These are phyloP conservation scores for Psittacula echo DNA, from an alignment of 2,797 vertebrate genomes.

Conservation along the genomic window DNA sequence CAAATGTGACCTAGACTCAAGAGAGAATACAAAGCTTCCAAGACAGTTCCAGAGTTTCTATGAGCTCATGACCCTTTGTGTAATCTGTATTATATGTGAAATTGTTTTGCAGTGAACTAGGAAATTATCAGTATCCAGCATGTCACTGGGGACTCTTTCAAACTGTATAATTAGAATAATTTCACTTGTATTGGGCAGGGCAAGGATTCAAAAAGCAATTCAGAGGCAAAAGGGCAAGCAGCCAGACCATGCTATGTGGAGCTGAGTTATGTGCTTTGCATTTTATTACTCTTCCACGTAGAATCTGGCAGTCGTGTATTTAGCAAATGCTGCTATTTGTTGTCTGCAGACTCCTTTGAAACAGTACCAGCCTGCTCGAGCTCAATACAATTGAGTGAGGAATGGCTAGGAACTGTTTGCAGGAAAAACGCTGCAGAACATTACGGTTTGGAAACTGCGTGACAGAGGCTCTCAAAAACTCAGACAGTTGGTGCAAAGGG, in stretches of 20 bases:
- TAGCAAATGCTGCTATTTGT: neutral
- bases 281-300: neutral
- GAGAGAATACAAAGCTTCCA: neutral
- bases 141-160: constrained; percentile 8
- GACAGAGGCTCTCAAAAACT: neutral
- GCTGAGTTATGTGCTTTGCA: neutral
- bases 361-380: neutral
- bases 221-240: constrained; percentile 20
- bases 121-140: constrained; percentile 33
- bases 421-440: neutral
- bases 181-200: constrained; percentile 14
- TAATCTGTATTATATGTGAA: neutral
- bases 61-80: constrained; percentile 34
- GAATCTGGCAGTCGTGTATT: neutral
- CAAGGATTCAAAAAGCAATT: constrained; percentile 30
- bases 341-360: neutral
- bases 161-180: constrained; percentile 36
- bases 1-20: neutral
- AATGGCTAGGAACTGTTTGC: neutral
- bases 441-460: neutral
- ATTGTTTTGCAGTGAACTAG: constrained; percentile 56
- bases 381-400: neutral
- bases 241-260: constrained; percentile 19
- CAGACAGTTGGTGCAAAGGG: neutral
- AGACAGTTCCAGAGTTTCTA: neutral